These are phyloP conservation scores for Eospalax fontanierii DNA, from an alignment of 2,797 vertebrate genomes.

Conservation along the genomic window DNA sequence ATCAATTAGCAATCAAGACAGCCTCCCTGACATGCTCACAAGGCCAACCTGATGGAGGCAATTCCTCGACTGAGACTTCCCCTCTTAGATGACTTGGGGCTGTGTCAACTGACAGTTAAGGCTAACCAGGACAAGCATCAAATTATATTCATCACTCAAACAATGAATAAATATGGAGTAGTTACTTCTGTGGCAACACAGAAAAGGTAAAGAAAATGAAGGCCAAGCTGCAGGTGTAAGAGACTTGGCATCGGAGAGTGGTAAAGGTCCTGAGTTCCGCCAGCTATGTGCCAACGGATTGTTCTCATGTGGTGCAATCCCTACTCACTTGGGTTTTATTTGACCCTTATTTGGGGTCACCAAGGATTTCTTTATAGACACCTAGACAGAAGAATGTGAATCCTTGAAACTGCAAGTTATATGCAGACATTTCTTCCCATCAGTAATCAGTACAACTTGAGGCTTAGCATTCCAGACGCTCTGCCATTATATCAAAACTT, in stretches of 20 bases:
- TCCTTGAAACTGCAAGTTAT: not conserved
- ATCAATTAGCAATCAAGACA: not conserved
- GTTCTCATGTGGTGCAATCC: not conserved
- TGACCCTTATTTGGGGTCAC: not conserved
- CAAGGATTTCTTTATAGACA: conserved; percentile 22
- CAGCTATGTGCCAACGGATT: not conserved
- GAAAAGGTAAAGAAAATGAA: conserved; percentile 17
- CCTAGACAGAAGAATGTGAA: not conserved
- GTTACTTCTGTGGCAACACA: not conserved
- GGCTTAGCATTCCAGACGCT: not conserved
- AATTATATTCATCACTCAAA: not conserved
- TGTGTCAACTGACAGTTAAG: not conserved
- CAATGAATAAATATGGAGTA: not conserved
- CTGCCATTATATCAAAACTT: conserved; percentile 20
- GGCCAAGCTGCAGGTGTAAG: not conserved
- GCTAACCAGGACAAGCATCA: not conserved
- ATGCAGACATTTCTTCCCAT: not conserved
- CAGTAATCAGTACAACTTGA: conserved; percentile 6
- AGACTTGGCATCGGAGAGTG: not conserved
- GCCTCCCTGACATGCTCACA: not conserved
- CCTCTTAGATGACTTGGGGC: not conserved
- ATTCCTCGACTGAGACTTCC: not conserved
- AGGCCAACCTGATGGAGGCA: not conserved
- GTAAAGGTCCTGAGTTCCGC: not conserved
- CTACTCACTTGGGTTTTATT: not conserved